These are phyloP conservation scores for Lathronympha strigana DNA, from an alignment of 2,888 invertebrate species.

Conservation along the genomic window DNA sequence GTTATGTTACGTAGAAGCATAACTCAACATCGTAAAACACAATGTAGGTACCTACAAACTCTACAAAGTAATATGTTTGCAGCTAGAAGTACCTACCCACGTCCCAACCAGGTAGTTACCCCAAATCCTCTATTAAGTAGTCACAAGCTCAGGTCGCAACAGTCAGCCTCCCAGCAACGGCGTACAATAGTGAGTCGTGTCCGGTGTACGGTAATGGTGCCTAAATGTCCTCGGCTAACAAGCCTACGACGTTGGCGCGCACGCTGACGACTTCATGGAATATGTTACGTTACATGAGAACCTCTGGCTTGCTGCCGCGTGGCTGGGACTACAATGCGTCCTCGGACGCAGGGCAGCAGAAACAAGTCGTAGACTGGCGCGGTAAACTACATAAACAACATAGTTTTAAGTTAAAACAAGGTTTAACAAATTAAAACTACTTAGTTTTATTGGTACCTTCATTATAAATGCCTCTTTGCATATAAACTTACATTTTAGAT, in stretches of 20 bases:
- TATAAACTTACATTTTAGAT: too few species aligned
- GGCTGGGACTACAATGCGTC: slow-evolving; percentile 29
- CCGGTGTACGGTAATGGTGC: slow-evolving; percentile 44
- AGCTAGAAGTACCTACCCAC: neutral
- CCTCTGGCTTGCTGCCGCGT: slow-evolving; percentile 54
- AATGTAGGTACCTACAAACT: neutral
- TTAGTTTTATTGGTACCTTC: too few species aligned
- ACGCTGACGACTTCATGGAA: slow-evolving; percentile 63
- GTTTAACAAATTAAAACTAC: too few species aligned
- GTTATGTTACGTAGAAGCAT: too few species aligned
- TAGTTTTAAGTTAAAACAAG: too few species aligned
- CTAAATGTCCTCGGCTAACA: slow-evolving; percentile 51
- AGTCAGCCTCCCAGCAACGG: slow-evolving; percentile 1
- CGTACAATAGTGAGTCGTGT: slow-evolving; percentile 50
- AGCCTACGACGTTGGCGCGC: slow-evolving; percentile 50
- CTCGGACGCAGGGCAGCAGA: neutral
- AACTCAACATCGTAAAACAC: neutral
- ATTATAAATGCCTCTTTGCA: too few species aligned
- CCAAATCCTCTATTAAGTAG: slow-evolving; percentile 11
- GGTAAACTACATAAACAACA: too few species aligned
- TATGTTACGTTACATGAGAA: slow-evolving; percentile 53
- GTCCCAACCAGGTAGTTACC: neutral
- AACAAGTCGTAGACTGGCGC: slow-evolving; percentile 16
- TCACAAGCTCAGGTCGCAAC: slow-evolving; percentile 13
- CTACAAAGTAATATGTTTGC: neutral